Conservation (phyloP, 2,888 invertebrate genomes). For the Drosophila crucigera region DNA sequence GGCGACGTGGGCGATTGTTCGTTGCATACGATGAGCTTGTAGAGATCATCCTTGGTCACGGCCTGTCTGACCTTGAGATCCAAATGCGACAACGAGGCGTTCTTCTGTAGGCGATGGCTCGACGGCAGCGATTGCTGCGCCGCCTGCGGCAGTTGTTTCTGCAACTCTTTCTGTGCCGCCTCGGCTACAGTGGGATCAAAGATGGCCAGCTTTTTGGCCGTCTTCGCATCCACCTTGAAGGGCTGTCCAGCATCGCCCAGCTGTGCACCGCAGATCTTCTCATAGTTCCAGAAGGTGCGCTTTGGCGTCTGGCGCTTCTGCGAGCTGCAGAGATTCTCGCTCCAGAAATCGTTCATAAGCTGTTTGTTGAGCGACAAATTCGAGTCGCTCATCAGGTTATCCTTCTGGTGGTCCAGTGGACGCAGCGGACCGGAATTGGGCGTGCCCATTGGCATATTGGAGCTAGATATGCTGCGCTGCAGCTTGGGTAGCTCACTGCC, state of each 20-base stretch:
- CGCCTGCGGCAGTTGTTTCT: slow-evolving; percentile 66
- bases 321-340: slow-evolving; percentile 82
- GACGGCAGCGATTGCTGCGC: slow-evolving; percentile 53
- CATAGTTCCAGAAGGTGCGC: slow-evolving; percentile 84
- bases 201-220: slow-evolving; percentile 83
- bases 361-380: slow-evolving; percentile 84
- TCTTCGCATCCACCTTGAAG: slow-evolving; percentile 82
- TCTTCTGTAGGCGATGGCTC: slow-evolving; percentile 80
- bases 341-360: slow-evolving; percentile 85
- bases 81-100: slow-evolving; percentile 84
- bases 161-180: slow-evolving; percentile 81
- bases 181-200: slow-evolving; percentile 84
- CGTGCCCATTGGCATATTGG: slow-evolving; percentile 73
- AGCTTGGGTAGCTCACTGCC: slow-evolving; percentile 68
- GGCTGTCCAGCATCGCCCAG: slow-evolving; percentile 79
- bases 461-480: slow-evolving; percentile 84
- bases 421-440: slow-evolving; percentile 35
- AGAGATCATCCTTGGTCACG: slow-evolving; percentile 85
- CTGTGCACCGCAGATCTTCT: slow-evolving; percentile 83
- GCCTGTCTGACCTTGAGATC: slow-evolving; percentile 84
- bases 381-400: slow-evolving; percentile 71
- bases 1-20: slow-evolving; percentile 73
- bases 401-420: slow-evolving; percentile 43
- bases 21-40: slow-evolving; percentile 84
- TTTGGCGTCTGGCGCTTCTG: slow-evolving; percentile 82